Conservation (phyloP, 2,888 invertebrate genomes). For the Tinea semifulvella region DNA sequence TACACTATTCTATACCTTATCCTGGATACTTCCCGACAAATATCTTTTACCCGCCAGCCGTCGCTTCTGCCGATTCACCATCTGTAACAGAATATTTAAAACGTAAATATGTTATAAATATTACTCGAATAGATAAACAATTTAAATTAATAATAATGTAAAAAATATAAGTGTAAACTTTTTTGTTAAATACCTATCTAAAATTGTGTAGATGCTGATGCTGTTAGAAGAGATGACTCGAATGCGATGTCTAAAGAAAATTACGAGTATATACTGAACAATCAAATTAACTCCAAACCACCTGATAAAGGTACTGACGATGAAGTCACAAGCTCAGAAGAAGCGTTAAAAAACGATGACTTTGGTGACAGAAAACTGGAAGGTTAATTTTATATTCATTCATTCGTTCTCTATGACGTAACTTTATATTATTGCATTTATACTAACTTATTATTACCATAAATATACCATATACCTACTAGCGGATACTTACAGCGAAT, state of each 20-base stretch:
- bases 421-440: too few species aligned
- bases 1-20: conserved; percentile 45
- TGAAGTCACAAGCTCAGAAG: conserved; percentile 80
- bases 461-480: too few species aligned
- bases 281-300: conserved; percentile 27
- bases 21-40: conserved; percentile 53
- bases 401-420: too few species aligned
- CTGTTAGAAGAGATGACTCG: too few species aligned
- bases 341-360: conserved; percentile 48
- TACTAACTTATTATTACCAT: too few species aligned
- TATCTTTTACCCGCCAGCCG: conserved; percentile 46
- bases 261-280: too few species aligned
- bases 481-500: too few species aligned
- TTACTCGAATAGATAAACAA: too few species aligned
- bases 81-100: conserved; percentile 23
- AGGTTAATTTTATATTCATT: neutral
- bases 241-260: too few species aligned
- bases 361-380: neutral
- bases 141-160: neutral
- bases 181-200: too few species aligned
- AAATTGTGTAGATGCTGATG: too few species aligned
- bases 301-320: conserved; percentile 69
- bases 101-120: conserved; percentile 33
- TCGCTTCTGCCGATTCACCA: conserved; percentile 36
- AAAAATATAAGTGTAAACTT: neutral